A percentile compares a stretch with the other conserved stretches of the same genome.
Evolutionary conservation across 2,888 invertebrate genomes (phyloP).

Genomic region (Drosophila niveifrons): DNA sequence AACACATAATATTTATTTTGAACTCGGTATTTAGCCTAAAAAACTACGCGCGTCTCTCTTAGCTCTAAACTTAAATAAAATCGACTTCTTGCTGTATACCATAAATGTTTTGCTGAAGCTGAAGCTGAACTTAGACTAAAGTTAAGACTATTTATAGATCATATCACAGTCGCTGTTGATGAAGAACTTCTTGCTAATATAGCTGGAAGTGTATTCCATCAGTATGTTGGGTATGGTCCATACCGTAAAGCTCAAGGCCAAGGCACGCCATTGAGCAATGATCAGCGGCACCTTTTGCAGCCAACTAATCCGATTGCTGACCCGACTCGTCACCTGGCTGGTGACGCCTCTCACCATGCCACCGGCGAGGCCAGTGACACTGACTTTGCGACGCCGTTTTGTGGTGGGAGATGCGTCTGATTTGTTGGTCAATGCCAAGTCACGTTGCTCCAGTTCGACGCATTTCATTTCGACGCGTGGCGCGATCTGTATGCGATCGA

Average conservation of each 20-base stretch:
- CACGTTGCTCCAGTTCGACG: conserved; percentile 30
- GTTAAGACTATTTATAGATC: conserved; percentile 74
- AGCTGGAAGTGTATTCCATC: conserved; percentile 71
- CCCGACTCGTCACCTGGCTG: conserved; percentile 52
- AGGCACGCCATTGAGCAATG: conserved; percentile 58
- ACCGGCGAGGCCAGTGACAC: conserved; percentile 61
- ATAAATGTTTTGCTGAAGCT: background rate
- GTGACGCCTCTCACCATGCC: conserved; percentile 62
- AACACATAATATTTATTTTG: conserved; percentile 48
- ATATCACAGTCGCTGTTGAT: conserved; percentile 83
- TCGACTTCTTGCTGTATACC: conserved; percentile 58
- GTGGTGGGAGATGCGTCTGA: conserved; percentile 28
- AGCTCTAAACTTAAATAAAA: conserved; percentile 55
- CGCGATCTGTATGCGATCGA: conserved; percentile 83
- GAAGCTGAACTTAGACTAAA: background rate
- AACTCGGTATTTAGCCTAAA: conserved; percentile 16
- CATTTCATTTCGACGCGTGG: conserved; percentile 79
- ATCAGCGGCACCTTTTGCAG: conserved; percentile 58
- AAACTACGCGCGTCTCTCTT: conserved; percentile 17
- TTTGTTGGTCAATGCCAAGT: conserved; percentile 2
- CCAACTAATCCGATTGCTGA: conserved; percentile 68
- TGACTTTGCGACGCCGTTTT: conserved; percentile 54
- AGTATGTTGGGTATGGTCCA: conserved; percentile 81
- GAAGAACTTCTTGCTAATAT: conserved; percentile 75
- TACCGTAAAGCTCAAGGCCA: conserved; percentile 68